Percentiles rank a stretch among this genome's conserved stretches.
Conservation (phyloP, 92 coral and sea anemone genomes). For the Micromussa lordhowensis region DNA sequence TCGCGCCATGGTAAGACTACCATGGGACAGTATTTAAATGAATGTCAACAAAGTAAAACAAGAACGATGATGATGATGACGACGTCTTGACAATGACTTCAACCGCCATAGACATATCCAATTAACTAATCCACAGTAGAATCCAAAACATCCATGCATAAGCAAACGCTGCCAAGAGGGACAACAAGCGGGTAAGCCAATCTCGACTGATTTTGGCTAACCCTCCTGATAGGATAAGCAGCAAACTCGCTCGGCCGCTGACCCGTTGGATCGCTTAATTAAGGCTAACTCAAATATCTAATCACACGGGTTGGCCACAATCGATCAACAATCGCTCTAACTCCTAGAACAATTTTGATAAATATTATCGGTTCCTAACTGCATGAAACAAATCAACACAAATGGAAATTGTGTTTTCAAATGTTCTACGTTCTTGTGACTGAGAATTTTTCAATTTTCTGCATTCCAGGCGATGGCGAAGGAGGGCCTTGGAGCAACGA, state of each 20-base stretch:
- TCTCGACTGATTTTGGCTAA: no score
- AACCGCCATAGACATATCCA: background rate
- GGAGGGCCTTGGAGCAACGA: conserved; percentile 97
- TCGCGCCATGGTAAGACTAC: background rate
- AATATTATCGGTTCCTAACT: background rate
- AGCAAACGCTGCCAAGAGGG: background rate
- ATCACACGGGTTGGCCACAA: background rate
- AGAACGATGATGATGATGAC: background rate
- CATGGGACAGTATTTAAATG: background rate
- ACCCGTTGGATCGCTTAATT: background rate
- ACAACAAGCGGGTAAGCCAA: no score
- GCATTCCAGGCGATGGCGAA: conserved; percentile 86
- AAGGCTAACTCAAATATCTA: background rate
- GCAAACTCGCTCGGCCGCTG: no score
- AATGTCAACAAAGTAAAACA: background rate
- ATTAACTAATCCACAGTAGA: background rate
- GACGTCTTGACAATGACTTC: background rate
- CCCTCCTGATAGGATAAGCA: no score
- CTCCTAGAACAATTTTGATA: no score
- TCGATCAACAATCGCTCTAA: no score
- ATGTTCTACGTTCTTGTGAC: background rate
- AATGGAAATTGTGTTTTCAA: background rate
- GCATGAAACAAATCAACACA: background rate
- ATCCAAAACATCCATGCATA: background rate
- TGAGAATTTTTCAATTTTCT: background rate